These are phyloP conservation scores for Wasmannia auropunctata DNA, from an alignment of 1,140 invertebrate species.

Conservation along the genomic window DNA sequence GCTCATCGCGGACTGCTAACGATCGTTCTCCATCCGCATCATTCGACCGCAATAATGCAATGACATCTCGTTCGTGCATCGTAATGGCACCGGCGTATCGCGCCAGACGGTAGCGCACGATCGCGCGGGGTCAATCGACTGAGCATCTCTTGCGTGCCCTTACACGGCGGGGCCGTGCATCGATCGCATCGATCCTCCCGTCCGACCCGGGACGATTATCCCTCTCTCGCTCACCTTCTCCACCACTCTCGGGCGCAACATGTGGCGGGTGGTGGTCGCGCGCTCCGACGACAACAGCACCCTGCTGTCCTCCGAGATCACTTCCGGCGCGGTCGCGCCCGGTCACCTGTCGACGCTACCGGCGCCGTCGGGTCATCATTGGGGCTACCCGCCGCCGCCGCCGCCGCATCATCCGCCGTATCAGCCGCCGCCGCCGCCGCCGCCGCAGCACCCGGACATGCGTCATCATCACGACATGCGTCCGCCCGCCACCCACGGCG, in stretches of 20 bases:
- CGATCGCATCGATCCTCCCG: neutral
- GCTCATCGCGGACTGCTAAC: neutral
- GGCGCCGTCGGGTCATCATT: conserved; percentile 79
- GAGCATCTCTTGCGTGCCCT: no score
- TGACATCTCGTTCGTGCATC: conserved; percentile 21
- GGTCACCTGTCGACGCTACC: conserved; percentile 75
- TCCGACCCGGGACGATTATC: neutral
- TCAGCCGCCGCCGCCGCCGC: conserved; percentile 63
- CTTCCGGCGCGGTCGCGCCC: conserved; percentile 73
- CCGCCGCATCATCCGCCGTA: conserved; percentile 76
- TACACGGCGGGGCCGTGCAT: neutral
- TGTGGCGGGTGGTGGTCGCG: conserved; percentile 86
- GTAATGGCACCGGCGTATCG: conserved; percentile 24
- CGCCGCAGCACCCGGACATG: conserved; percentile 71
- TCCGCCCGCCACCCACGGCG: conserved; percentile 63
- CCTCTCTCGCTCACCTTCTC: neutral
- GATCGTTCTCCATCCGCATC: neutral
- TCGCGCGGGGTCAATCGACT: neutral
- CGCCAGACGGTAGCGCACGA: conserved; percentile 18
- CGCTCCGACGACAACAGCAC: conserved; percentile 84
- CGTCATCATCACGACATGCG: conserved; percentile 78
- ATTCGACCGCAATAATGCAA: no score
- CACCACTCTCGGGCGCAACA: conserved; percentile 50
- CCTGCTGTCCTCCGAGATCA: conserved; percentile 82
- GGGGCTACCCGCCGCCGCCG: conserved; percentile 81